Conservation (phyloP, 1,140 invertebrate genomes). For the Nymphalis io region DNA sequence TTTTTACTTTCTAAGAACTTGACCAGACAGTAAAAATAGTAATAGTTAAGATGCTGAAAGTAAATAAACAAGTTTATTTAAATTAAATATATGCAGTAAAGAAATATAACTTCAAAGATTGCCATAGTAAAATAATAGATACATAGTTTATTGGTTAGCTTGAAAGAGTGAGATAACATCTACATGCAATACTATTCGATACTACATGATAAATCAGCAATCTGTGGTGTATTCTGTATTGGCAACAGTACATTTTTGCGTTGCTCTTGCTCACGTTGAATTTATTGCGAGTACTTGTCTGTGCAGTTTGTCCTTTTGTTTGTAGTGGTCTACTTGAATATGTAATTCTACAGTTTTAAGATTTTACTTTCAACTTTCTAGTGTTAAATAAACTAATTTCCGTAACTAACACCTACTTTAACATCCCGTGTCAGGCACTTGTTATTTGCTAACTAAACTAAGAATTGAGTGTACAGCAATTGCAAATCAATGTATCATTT, state of each 20-base stretch:
- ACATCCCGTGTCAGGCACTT: constrained; percentile 26
- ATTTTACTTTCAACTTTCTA: constrained; percentile 42
- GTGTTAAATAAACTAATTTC: constrained; percentile 34
- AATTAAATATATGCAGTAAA: no score
- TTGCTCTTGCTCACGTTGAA: constrained; percentile 46
- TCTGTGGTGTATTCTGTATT: constrained; percentile 33
- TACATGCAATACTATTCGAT: background rate
- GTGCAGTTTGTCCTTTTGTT: constrained; percentile 49
- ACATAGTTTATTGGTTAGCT: background rate
- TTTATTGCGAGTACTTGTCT: constrained; percentile 40
- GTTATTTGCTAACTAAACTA: constrained; percentile 35
- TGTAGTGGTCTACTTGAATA: constrained; percentile 43
- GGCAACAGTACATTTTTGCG: constrained; percentile 42
- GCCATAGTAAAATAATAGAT: background rate
- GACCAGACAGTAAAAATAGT: no score
- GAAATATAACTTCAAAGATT: background rate
- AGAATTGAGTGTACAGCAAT: constrained; percentile 28
- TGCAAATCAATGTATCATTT: constrained; percentile 30
- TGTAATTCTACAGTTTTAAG: constrained; percentile 40
- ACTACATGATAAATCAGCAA: constrained; percentile 21
- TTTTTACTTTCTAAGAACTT: no score
- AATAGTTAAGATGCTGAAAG: no score
- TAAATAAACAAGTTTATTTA: no score
- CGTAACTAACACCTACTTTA: constrained; percentile 33
- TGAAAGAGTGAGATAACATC: constrained; percentile 1